Evolutionary conservation across 2,113 vertebrate species (phyloP).

Genomic region (Haliaeetus leucogaster): DNA sequence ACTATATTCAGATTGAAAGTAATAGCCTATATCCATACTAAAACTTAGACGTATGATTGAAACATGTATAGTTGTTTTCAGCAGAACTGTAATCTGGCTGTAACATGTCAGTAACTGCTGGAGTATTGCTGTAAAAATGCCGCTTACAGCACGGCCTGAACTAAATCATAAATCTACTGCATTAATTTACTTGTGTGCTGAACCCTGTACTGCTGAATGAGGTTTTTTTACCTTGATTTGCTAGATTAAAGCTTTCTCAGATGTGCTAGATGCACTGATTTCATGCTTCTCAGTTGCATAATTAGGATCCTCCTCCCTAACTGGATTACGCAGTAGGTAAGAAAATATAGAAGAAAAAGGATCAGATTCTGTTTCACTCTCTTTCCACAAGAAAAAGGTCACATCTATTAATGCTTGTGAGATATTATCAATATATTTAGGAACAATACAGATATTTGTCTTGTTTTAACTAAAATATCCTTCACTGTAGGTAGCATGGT

Average conservation of each 20-base stretch:
- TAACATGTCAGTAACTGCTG: background rate
- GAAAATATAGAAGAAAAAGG: background rate
- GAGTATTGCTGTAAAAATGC: background rate
- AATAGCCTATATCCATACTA: background rate
- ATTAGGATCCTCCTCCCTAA: background rate
- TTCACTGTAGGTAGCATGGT: background rate
- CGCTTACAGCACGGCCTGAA: background rate
- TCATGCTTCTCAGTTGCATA: background rate
- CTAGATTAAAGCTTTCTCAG: background rate
- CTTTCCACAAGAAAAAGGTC: background rate
- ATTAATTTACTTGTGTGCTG: background rate
- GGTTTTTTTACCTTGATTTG: background rate
- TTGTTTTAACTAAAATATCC: background rate
- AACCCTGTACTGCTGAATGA: background rate
- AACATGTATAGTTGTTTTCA: background rate
- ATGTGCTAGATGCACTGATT: background rate
- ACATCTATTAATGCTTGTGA: background rate
- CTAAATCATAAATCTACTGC: background rate
- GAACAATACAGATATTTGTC: background rate
- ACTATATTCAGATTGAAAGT: background rate
- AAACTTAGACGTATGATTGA: background rate
- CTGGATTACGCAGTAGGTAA: background rate
- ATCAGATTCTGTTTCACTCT: background rate
- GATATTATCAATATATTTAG: background rate
- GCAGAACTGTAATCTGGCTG: background rate